phyloP scores from a whole-genome alignment of 2,888 invertebrate genomes.

The Margaritifera margaritifera region DNA sequence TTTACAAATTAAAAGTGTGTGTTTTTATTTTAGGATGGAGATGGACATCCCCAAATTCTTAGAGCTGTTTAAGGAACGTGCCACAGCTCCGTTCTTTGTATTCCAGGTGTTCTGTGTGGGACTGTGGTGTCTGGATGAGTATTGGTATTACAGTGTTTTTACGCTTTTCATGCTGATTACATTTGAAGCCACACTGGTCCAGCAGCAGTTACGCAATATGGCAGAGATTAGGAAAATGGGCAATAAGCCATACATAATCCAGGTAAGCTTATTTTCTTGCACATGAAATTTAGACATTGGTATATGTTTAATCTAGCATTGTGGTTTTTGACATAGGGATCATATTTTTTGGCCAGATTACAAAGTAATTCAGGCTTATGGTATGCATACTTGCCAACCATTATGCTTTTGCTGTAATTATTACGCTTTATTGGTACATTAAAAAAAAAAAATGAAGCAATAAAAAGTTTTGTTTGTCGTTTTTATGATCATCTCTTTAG shows the following conservation, averaged over 20 bases:
- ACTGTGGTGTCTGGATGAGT: slow-evolving; percentile 98
- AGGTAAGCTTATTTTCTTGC: slow-evolving; percentile 72
- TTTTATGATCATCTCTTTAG: too few species aligned
- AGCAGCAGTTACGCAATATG: slow-evolving; percentile 98
- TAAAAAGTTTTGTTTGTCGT: too few species aligned
- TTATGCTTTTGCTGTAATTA: too few species aligned
- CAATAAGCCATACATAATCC: slow-evolving; percentile 93
- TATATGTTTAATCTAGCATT: too few species aligned
- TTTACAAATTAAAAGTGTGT: background rate
- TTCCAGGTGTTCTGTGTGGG: slow-evolving; percentile 99
- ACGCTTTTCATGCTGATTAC: slow-evolving; percentile 95
- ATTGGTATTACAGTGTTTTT: slow-evolving; percentile 97
- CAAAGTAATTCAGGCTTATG: too few species aligned
- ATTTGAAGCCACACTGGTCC: slow-evolving; percentile 98
- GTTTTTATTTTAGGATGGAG: slow-evolving; percentile 76
- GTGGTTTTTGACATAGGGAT: too few species aligned
- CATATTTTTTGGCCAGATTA: too few species aligned
- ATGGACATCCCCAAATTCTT: slow-evolving; percentile 96
- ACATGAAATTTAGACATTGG: too few species aligned
- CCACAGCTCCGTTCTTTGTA: slow-evolving; percentile 99
- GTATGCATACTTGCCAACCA: too few species aligned
- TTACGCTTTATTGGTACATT: too few species aligned
- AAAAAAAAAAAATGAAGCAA: too few species aligned
- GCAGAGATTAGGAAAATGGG: slow-evolving; percentile 99
- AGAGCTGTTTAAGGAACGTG: slow-evolving; percentile 96